These are phyloP conservation scores for Pandemis cinnamomeana DNA, from an alignment of 2,888 invertebrate genomes.

Conservation along the genomic window DNA sequence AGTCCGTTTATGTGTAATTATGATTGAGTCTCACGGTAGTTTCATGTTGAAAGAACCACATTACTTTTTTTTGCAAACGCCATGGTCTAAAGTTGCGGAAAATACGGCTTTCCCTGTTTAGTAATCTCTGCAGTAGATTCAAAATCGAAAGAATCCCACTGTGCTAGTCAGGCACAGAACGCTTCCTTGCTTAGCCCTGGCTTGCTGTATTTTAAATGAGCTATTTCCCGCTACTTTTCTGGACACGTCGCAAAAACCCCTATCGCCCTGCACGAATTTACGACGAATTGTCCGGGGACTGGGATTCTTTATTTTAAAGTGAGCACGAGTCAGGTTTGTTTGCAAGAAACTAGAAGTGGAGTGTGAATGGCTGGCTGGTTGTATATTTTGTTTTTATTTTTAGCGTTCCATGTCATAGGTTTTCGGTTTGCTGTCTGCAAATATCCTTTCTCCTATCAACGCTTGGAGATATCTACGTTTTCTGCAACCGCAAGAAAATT, in stretches of 20 bases:
- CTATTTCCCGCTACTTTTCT: slow-evolving; percentile 64
- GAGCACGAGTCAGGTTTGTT: neutral
- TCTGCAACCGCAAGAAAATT: no score
- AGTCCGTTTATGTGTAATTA: no score
- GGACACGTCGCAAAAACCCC: slow-evolving; percentile 23
- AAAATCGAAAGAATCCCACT: slow-evolving; percentile 46
- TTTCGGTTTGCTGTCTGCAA: no score
- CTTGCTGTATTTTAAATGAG: slow-evolving; percentile 76
- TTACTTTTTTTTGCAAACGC: no score
- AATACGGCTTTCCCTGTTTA: no score
- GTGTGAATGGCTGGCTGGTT: neutral
- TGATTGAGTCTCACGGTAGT: no score
- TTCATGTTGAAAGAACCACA: no score
- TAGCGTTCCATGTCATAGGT: neutral
- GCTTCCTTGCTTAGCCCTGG: slow-evolving; percentile 64
- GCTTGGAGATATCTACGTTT: no score
- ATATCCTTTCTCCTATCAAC: no score
- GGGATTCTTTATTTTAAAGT: slow-evolving; percentile 25
- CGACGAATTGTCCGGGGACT: slow-evolving; percentile 41
- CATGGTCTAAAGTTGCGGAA: no score
- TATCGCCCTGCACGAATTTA: slow-evolving; percentile 53
- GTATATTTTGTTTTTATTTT: neutral
- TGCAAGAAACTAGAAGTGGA: neutral
- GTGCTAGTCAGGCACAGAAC: slow-evolving; percentile 37
- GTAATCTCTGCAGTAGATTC: slow-evolving; percentile 44